Evolutionary conservation across 2,888 invertebrate genomes (phyloP).

Genomic region (Tetanocera ferruginea): DNA sequence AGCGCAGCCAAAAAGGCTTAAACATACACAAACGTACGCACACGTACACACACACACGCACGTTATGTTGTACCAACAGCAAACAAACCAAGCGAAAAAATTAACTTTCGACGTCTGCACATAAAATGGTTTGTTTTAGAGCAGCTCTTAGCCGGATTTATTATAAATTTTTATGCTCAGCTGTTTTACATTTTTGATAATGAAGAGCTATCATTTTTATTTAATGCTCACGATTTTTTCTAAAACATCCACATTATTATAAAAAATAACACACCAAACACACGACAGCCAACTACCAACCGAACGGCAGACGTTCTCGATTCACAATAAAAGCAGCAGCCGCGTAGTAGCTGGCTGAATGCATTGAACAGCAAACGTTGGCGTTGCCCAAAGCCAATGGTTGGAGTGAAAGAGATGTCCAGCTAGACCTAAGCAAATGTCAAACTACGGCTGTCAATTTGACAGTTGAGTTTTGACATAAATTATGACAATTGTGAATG

Average conservation of each 20-base stretch:
- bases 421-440: background rate
- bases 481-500: background rate
- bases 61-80: background rate
- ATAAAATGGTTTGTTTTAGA: background rate
- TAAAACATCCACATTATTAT: background rate
- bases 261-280: background rate
- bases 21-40: background rate
- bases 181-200: background rate
- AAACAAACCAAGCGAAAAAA: slow-evolving; percentile 19
- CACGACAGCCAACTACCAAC: background rate
- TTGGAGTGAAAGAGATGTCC: slow-evolving; percentile 9
- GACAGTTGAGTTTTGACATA: slow-evolving; percentile 19
- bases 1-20: background rate
- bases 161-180: background rate
- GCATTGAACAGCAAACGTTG: background rate
- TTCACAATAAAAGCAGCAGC: slow-evolving; percentile 26
- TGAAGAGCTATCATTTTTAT: background rate
- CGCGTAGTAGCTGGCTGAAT: background rate
- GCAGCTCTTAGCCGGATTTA: background rate
- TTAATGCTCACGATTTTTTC: background rate
- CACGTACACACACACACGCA: background rate
- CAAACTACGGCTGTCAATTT: background rate
- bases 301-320: slow-evolving; percentile 13
- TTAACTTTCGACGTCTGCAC: background rate
- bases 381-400: background rate